Evolutionary conservation across 2,888 invertebrate genomes (phyloP).

Genomic region (Agonopterix alstromeriana): DNA sequence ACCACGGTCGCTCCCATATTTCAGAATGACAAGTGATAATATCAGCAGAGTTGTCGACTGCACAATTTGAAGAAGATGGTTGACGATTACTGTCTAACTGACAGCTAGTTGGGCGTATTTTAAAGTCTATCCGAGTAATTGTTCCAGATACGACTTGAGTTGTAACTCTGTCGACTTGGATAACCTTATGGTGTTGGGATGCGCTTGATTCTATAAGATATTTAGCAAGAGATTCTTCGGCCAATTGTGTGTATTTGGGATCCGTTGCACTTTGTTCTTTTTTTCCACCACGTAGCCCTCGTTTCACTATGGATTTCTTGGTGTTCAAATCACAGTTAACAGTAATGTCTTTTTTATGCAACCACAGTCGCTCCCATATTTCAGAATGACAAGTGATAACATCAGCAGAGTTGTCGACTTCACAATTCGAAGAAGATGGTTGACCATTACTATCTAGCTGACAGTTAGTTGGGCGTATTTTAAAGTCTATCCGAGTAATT

Average conservation of each 20-base stretch:
- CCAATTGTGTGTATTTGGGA: slow-evolving; percentile 24
- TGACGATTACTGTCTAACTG: background rate
- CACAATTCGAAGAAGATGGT: background rate
- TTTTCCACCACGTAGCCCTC: background rate
- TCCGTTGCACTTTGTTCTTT: slow-evolving; percentile 19
- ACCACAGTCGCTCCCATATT: slow-evolving; percentile 78
- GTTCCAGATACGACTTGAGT: slow-evolving; percentile 63
- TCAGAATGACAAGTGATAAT: slow-evolving; percentile 24
- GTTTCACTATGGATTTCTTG: slow-evolving; percentile 11
- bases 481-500: slow-evolving; percentile 17
- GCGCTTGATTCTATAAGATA: slow-evolving; percentile 12
- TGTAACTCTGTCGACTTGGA: slow-evolving; percentile 40
- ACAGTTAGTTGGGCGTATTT: slow-evolving; percentile 7
- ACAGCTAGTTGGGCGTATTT: slow-evolving; percentile 9
- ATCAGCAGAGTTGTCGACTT: background rate
- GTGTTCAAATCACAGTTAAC: slow-evolving; percentile 8
- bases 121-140: slow-evolving; percentile 51
- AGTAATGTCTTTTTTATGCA: slow-evolving; percentile 40
- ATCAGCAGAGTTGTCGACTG: slow-evolving; percentile 3
- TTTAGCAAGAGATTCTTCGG: slow-evolving; percentile 30
- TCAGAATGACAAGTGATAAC: slow-evolving; percentile 45
- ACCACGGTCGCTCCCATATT: slow-evolving; percentile 23
- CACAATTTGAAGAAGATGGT: background rate
- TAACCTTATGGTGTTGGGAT: slow-evolving; percentile 16
- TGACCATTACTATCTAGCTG: slow-evolving; percentile 6